Evolutionary conservation across 1,140 invertebrate species (phyloP), one percentile per base, ranked within the genome.

Genomic region (Nylanderia fulva): DNA sequence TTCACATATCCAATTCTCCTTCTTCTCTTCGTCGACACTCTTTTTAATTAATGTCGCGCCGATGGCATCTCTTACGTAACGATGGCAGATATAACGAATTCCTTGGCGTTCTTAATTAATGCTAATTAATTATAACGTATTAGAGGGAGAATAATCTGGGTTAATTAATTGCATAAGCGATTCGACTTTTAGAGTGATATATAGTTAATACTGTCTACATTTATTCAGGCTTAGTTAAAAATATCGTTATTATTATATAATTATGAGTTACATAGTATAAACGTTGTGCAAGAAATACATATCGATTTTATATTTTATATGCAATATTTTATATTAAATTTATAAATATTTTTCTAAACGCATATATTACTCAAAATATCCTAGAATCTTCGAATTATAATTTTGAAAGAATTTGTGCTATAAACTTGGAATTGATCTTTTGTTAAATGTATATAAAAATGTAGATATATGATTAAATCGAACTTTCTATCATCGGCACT

Each of bases 41-140:
- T 82, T 82, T 82, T 82, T 82, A 82, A 82, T 82, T 82, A 82
- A 82, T 24, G 77, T 80, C 76, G 18, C 18, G 52, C 33, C 60
- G 21, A 42, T 79, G 21, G 33, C 45, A 9, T 13, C 36, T 27
- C 52, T 82, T 54, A 58, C 66, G n/a, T 72, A 82, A 72, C 77
- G 39, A 72, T 72, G 77, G 77, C 77, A 82, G 36, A 36, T 72
- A 82, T 82, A 82, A 71, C 66, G 36, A 82, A 72, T 82, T 72
- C 54, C 36, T 82, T 58, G 52, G 64, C 64, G 64, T 71, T 82
- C 52, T 72, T 82, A 72, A 82, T 82, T 82, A 82, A 82, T 72
- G 36, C 66, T 64, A 82, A 82, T 82, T 82, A 82, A 82, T 36
- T 72, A 82, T 82, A 82, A 71, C 64, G 52, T 13, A 36, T 58